Percentiles rank a stretch among this genome's conserved stretches.
phyloP scores from a whole-genome alignment of 1,140 invertebrate species.

The Calliopsis andreniformis region DNA sequence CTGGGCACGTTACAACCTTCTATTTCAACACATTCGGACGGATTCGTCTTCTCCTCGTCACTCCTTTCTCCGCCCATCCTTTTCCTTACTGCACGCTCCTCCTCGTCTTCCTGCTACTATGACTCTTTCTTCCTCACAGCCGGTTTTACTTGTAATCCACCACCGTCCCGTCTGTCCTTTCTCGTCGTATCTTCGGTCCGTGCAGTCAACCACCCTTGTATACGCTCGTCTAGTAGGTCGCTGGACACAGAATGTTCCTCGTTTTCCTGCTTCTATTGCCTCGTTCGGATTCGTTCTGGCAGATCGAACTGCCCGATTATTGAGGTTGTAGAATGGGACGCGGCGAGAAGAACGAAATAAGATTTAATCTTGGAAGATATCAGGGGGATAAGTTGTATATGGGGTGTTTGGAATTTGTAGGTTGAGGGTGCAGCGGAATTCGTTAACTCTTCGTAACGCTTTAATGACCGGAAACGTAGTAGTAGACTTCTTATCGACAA shows the following conservation, averaged over 20 bases:
- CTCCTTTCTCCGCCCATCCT: neutral
- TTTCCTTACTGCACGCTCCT: neutral
- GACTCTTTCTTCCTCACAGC: conserved; percentile 27
- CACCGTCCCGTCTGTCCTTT: conserved; percentile 17
- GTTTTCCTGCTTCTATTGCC: no score
- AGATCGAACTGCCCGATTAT: no score
- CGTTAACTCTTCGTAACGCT: no score
- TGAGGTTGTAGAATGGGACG: no score
- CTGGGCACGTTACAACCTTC: conserved; percentile 25
- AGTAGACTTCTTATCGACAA: no score
- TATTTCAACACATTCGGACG: neutral
- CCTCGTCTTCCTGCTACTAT: neutral
- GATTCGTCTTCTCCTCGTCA: conserved; percentile 9
- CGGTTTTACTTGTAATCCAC: conserved; percentile 43
- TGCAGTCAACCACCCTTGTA: conserved; percentile 17
- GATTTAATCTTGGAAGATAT: no score
- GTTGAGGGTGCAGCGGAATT: no score
- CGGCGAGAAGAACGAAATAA: no score
- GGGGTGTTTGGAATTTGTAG: no score
- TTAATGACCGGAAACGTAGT: no score
- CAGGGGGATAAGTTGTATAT: no score
- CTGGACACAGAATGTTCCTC: neutral
- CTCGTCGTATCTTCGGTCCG: conserved; percentile 27
- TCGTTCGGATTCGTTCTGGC: no score
- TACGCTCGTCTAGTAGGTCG: conserved; percentile 22